Conservation (phyloP, 2,888 invertebrate genomes). For the Lochmaea capreae region DNA sequence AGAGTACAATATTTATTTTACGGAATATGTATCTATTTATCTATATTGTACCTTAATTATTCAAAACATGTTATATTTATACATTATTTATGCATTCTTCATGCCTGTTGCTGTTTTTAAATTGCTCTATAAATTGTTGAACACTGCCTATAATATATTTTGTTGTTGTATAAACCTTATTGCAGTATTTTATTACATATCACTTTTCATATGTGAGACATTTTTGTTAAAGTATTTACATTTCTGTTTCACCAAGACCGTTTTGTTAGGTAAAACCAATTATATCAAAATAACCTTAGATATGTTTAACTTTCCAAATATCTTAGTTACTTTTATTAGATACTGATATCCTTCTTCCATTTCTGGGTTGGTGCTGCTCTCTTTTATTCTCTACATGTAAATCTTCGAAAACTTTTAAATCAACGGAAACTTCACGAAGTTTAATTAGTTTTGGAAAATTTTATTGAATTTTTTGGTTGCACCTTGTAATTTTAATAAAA, state of each 20-base stretch:
- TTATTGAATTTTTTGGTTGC: too few species aligned
- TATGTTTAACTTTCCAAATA: neutral
- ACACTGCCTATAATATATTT: conserved; percentile 29
- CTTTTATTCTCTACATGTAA: too few species aligned
- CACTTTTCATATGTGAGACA: conserved; percentile 27
- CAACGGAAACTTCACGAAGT: too few species aligned
- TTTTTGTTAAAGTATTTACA: conserved; percentile 12
- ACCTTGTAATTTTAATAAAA: too few species aligned
- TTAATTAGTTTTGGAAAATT: too few species aligned
- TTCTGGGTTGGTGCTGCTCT: neutral
- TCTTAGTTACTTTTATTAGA: neutral
- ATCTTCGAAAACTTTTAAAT: too few species aligned
- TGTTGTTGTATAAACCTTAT: conserved; percentile 20
- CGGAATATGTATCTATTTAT: neutral
- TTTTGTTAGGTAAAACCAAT: neutral
- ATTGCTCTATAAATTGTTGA: conserved; percentile 30
- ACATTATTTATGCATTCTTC: conserved; percentile 5
- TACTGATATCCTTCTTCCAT: neutral
- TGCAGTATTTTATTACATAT: conserved; percentile 35
- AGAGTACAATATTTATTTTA: neutral
- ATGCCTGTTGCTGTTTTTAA: conserved; percentile 27
- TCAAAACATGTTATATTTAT: conserved; percentile 2
- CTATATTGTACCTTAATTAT: too few species aligned
- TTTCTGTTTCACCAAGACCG: neutral
- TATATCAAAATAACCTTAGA: neutral